Evolutionary conservation across 2,888 invertebrate genomes (phyloP).

Genomic region (Mythimna vitellina): DNA sequence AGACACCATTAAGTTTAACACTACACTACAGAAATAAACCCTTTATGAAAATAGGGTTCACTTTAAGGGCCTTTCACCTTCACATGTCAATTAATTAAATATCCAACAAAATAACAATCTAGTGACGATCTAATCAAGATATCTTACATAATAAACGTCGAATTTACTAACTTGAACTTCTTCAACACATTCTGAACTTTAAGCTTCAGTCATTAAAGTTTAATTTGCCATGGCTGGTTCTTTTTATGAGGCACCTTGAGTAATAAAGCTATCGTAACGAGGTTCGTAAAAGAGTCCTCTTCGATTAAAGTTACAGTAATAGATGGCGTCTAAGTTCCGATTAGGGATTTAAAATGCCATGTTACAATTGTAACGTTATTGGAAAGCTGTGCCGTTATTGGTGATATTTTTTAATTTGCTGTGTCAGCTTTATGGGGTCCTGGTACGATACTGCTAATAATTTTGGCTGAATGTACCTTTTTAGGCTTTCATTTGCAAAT

Average conservation of each 20-base stretch:
- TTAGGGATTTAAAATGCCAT: slow-evolving; percentile 65
- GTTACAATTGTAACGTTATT: slow-evolving; percentile 57
- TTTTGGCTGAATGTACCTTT: slow-evolving; percentile 25
- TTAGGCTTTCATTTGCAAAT: slow-evolving; percentile 39
- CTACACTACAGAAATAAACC: slow-evolving; percentile 34
- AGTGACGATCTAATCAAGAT: slow-evolving; percentile 70
- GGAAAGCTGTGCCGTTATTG: slow-evolving; percentile 34
- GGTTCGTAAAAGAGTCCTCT: slow-evolving; percentile 70
- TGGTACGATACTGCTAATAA: slow-evolving; percentile 37
- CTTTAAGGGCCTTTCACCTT: slow-evolving; percentile 45
- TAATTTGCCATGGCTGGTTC: slow-evolving; percentile 50
- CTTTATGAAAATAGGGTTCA: slow-evolving; percentile 32
- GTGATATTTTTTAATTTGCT: slow-evolving; percentile 60
- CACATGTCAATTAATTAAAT: slow-evolving; percentile 67
- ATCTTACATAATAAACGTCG: slow-evolving; percentile 69
- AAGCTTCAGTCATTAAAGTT: slow-evolving; percentile 39
- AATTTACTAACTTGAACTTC: slow-evolving; percentile 64
- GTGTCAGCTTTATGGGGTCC: slow-evolving; percentile 39
- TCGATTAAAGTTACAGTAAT: slow-evolving; percentile 76
- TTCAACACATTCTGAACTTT: slow-evolving; percentile 51
- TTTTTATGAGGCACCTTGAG: slow-evolving; percentile 70
- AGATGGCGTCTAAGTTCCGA: slow-evolving; percentile 71
- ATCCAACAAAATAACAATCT: slow-evolving; percentile 68
- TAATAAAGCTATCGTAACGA: slow-evolving; percentile 74
- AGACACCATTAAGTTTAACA: slow-evolving; percentile 40